phyloP scores from a whole-genome alignment of 2,888 invertebrate species.

The Eremobia ochroleuca region DNA sequence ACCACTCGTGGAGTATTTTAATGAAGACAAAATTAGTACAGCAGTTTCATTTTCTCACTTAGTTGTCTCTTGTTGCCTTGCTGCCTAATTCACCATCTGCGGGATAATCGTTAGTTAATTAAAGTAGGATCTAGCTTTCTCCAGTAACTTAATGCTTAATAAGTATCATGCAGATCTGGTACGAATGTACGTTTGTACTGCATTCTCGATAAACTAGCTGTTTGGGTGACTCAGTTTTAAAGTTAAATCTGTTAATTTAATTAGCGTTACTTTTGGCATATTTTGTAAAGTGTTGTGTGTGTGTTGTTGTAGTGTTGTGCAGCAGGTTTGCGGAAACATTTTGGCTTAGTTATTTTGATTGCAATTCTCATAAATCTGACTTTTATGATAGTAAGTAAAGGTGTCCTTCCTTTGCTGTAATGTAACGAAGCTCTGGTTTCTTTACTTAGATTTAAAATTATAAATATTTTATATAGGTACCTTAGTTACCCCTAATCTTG shows the following conservation, averaged over 20 bases:
- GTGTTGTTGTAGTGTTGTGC: too few relatives aligned
- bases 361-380: background rate
- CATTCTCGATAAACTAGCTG: slow-evolving; percentile 29
- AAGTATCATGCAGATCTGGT: slow-evolving; percentile 58
- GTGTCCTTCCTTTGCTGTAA: background rate
- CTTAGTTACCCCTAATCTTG: background rate
- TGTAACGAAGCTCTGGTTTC: background rate
- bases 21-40: too few relatives aligned
- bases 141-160: slow-evolving; percentile 55
- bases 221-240: slow-evolving; percentile 21
- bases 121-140: slow-evolving; percentile 69
- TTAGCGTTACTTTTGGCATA: background rate
- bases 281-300: background rate
- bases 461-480: too few relatives aligned
- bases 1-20: too few relatives aligned
- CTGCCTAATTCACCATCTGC: slow-evolving; percentile 47
- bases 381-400: background rate
- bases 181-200: slow-evolving; percentile 47
- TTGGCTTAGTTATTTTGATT: background rate
- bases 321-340: background rate
- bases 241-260: slow-evolving; percentile 2
- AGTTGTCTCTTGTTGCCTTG: background rate
- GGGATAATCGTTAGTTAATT: slow-evolving; percentile 50
- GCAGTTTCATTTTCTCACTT: background rate
- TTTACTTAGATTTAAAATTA: background rate